Evolutionary conservation across 2,113 vertebrate genomes (phyloP), one percentile per base, ranked within the genome.

Genomic region (Rhegmatorhina hoffmannsi): DNA sequence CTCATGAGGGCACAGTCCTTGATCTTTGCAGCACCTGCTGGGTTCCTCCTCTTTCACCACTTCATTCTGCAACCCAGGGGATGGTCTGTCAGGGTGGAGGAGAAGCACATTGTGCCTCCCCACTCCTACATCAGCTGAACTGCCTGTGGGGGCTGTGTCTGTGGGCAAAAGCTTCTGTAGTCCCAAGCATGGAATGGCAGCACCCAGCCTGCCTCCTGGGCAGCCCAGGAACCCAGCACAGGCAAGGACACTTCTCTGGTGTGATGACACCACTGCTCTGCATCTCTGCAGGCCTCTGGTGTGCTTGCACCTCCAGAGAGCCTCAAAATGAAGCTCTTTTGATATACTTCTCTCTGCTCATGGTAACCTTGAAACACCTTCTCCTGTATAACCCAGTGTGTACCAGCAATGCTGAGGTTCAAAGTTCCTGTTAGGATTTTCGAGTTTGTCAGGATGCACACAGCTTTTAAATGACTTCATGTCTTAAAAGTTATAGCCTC

Each of bases 331-430:
- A 52, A 87, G 77, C 23, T 68, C 28, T 73, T 84, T 28, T 79
- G 12, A 34, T 44, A 9, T 49, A 60, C 47, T 73, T 89, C 34
- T 84, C 36, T 76, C 59, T 47, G 53, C n/a, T 84, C 23, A 25
- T 0, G 10, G 24, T 28, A 87, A 73, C 33, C 21, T 78, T 49
- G 49, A 20, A 47, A 62, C 2, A 8, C 18, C 11, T 63, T 4
- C 29, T 60, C 17, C 34, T 9, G 8, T 24, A 9, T 19, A 50
- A 83, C 9, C 40, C 6, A 23, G 53, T 29, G 36, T 4, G 3
- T 24, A 40, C 16, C 0, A 0, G 17, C 36, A 55, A 26, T 12
- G 20, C 3, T 1, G 28, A 84, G 11, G 28, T 66, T 87, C 23
- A 55, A 62, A 56, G 7, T 4, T 19, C 73, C 14, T 59, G 15